Evolutionary conservation across 2,888 invertebrate species (phyloP).

Genomic region (Eupithecia dodoneata): DNA sequence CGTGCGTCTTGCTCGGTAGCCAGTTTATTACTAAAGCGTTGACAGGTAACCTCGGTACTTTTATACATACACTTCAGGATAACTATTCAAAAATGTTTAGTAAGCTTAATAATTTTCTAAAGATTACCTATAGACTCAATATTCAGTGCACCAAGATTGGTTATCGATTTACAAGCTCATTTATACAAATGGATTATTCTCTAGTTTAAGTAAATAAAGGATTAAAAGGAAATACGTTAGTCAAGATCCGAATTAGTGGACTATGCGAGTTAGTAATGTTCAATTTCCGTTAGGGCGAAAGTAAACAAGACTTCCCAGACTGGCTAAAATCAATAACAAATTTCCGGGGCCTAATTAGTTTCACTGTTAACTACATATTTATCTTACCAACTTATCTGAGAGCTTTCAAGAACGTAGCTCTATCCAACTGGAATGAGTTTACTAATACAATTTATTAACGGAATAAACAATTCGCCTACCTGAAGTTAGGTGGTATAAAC

Average conservation of each 20-base stretch:
- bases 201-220: background rate
- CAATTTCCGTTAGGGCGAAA: background rate
- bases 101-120: no score
- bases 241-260: background rate
- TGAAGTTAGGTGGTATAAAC: background rate
- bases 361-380: background rate
- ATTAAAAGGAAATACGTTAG: background rate
- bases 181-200: background rate
- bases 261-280: background rate
- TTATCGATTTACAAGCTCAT: background rate
- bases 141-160: background rate
- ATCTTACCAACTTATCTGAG: background rate
- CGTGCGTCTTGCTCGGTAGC: no score
- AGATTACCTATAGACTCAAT: background rate
- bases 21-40: no score
- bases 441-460: background rate
- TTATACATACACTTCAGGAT: no score
- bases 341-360: conserved; percentile 6
- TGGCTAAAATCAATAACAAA: conserved; percentile 3
- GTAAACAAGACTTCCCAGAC: background rate
- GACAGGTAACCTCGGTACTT: no score
- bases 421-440: background rate
- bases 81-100: no score
- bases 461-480: background rate
- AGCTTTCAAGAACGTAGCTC: background rate